phyloP scores from a whole-genome alignment of 2,888 invertebrate genomes.

The Diarsia mendica region DNA sequence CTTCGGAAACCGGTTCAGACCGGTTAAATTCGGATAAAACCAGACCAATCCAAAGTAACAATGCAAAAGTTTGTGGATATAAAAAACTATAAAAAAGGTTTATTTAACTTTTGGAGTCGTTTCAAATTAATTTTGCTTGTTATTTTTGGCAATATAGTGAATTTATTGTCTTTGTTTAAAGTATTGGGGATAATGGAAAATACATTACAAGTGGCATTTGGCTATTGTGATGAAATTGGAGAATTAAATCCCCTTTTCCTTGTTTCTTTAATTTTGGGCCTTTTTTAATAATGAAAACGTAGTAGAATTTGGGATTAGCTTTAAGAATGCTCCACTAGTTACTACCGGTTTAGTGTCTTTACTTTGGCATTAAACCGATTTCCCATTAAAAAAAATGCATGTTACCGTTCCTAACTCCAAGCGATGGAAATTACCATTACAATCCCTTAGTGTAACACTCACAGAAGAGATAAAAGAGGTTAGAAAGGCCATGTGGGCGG shows the following conservation, averaged over 20 bases:
- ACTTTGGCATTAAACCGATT: too few relatives aligned
- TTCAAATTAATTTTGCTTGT: slow-evolving; percentile 63
- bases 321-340: too few relatives aligned
- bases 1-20: slow-evolving; percentile 74
- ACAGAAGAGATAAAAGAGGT: too few relatives aligned
- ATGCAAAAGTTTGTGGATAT: slow-evolving; percentile 64
- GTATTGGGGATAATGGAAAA: slow-evolving; percentile 46
- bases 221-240: not conserved
- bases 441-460: not conserved
- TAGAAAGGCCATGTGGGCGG: too few relatives aligned
- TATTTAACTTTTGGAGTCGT: slow-evolving; percentile 67
- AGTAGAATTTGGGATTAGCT: not conserved
- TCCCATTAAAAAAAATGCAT: not conserved
- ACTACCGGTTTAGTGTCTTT: too few relatives aligned
- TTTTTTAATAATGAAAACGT: not conserved
- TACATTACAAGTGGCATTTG: slow-evolving; percentile 23
- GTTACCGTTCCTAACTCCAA: not conserved
- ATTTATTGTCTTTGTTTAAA: slow-evolving; percentile 50
- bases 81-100: slow-evolving; percentile 66
- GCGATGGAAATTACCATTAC: slow-evolving; percentile 14
- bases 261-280: not conserved
- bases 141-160: slow-evolving; percentile 58
- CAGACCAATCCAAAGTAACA: slow-evolving; percentile 70
- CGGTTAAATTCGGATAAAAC: slow-evolving; percentile 75
- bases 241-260: not conserved